phyloP scores from a whole-genome alignment of 2,113 vertebrate genomes.

The Globicephala melas region DNA sequence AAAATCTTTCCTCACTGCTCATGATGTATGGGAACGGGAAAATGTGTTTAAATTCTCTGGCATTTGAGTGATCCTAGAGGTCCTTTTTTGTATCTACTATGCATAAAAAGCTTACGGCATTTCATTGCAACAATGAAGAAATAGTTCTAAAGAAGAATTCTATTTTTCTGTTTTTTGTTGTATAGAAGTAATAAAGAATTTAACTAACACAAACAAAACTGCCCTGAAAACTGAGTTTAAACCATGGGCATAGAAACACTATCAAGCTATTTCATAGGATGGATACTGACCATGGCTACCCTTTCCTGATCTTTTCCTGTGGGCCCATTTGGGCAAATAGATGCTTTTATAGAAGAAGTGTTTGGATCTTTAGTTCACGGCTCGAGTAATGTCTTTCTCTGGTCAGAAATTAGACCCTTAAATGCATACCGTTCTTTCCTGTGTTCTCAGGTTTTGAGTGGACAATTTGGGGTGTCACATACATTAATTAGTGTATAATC shows the following conservation, averaged over 20 bases:
- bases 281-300: no score
- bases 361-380: neutral
- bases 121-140: neutral
- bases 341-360: neutral
- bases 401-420: neutral
- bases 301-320: neutral
- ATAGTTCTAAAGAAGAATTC: neutral
- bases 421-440: neutral
- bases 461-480: neutral
- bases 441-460: neutral
- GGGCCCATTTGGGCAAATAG: neutral
- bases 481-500: neutral
- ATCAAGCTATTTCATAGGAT: neutral
- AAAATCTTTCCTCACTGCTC: neutral
- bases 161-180: neutral
- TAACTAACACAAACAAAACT: neutral
- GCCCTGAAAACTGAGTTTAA: neutral
- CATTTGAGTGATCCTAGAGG: neutral
- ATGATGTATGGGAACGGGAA: neutral
- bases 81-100: neutral
- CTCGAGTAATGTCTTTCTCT: neutral
- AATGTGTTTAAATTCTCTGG: neutral
- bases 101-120: neutral
- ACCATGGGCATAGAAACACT: neutral
- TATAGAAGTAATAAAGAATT: neutral